Conservation (phyloP, 2,113 vertebrate species). For the Myotis yumanensis region DNA sequence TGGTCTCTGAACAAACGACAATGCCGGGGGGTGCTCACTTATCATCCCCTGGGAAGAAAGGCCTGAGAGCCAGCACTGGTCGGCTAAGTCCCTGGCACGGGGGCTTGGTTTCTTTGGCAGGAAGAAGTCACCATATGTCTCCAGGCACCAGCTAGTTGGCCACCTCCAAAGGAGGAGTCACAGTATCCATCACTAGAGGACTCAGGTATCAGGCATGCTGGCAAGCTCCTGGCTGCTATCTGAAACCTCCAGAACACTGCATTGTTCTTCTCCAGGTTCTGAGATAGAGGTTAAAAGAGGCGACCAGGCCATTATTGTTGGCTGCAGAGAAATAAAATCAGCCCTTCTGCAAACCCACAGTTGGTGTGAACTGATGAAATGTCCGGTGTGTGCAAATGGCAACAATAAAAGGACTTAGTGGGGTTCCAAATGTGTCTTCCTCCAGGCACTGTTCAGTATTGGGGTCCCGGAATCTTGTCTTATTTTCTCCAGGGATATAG, state of each 20-base stretch:
- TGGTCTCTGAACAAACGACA: constrained; percentile 46
- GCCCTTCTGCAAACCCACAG: constrained; percentile 11
- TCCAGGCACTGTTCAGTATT: neutral
- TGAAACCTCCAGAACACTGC: constrained; percentile 53
- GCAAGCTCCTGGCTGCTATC: constrained; percentile 61
- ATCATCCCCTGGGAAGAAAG: constrained; percentile 62
- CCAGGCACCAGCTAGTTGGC: constrained; percentile 51
- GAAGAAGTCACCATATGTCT: constrained; percentile 69
- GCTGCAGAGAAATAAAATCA: constrained; percentile 46
- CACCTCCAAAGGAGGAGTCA: constrained; percentile 58
- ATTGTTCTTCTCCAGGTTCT: constrained; percentile 50
- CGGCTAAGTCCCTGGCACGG: constrained; percentile 58
- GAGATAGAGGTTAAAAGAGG: constrained; percentile 30
- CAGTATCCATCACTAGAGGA: constrained; percentile 46
- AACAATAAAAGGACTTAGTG: constrained; percentile 29
- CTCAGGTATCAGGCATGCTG: constrained; percentile 61
- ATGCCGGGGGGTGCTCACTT: constrained; percentile 56
- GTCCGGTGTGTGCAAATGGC: constrained; percentile 16
- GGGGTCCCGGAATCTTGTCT: constrained; percentile 52
- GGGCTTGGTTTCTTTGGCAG: constrained; percentile 72
- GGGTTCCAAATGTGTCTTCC: neutral
- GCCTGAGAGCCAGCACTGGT: constrained; percentile 48
- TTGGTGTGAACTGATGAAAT: neutral
- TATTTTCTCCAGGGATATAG: constrained; percentile 17
- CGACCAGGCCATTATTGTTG: neutral